Percentiles rank a stretch among this genome's conserved stretches.
Conservation (phyloP, 1,140 invertebrate species). For the Goniozus legneri region DNA sequence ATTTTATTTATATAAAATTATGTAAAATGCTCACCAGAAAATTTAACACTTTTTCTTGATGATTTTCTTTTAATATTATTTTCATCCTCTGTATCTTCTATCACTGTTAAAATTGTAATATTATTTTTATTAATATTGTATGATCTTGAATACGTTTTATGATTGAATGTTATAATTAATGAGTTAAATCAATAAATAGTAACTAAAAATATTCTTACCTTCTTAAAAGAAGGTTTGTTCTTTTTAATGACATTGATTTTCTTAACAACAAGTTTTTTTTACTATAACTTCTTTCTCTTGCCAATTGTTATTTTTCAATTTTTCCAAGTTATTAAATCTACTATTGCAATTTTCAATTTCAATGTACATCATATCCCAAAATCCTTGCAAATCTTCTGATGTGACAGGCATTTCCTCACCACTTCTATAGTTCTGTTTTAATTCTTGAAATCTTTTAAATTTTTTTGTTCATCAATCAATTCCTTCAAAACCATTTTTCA, state of each 20-base stretch:
- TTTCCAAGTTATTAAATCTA: constrained; percentile 55
- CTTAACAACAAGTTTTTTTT: constrained; percentile 14
- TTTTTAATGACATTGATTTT: constrained; percentile 17
- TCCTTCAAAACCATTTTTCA: too few relatives aligned
- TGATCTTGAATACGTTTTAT: background rate
- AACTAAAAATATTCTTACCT: background rate
- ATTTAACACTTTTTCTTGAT: background rate
- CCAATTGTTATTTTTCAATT: constrained; percentile 56
- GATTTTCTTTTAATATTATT: background rate
- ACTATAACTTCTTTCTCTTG: constrained; percentile 54
- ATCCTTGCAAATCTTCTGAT: constrained; percentile 68
- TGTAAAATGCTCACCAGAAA: background rate
- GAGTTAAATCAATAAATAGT: background rate
- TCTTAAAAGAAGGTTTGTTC: constrained; percentile 13
- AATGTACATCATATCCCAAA: constrained; percentile 73
- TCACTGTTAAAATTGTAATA: background rate
- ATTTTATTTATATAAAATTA: background rate
- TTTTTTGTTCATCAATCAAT: constrained; percentile 65
- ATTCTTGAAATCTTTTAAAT: constrained; percentile 62
- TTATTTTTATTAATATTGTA: background rate
- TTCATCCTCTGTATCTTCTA: background rate
- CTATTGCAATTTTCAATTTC: constrained; percentile 60
- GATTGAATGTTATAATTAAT: background rate
- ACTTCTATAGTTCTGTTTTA: constrained; percentile 64
- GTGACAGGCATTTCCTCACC: constrained; percentile 60